Conservation (phyloP, 2,797 vertebrate species). For the Peromyscus nudipes region DNA sequence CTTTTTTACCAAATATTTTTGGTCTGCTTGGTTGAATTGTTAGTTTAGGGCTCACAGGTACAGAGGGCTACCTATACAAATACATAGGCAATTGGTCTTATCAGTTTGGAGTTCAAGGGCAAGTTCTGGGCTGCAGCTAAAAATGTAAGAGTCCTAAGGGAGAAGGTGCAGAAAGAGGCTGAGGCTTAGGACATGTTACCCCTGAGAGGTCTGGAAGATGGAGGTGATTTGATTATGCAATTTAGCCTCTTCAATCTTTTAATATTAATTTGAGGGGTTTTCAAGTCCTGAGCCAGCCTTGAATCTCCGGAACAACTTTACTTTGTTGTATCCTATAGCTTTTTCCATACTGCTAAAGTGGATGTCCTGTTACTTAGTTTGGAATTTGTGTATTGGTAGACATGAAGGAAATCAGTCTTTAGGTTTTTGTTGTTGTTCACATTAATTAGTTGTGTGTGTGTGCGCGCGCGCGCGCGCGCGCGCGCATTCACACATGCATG, state of each 20-base stretch:
- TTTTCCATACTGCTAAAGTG: background rate
- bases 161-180: background rate
- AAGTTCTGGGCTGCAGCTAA: background rate
- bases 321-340: slow-evolving; percentile 36
- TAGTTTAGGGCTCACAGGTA: background rate
- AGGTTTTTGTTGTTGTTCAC: background rate
- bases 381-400: background rate
- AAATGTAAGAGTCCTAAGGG: background rate
- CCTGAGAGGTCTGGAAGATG: slow-evolving; percentile 1
- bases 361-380: slow-evolving; percentile 32
- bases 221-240: background rate
- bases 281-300: slow-evolving; percentile 31
- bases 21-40: slow-evolving; percentile 9
- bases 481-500: background rate
- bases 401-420: background rate
- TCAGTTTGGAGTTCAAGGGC: slow-evolving; percentile 20
- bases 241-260: slow-evolving; percentile 40
- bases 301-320: background rate
- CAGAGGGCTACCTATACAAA: background rate
- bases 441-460: background rate
- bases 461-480: too few species aligned
- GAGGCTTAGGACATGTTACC: background rate
- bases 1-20: background rate
- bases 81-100: background rate
- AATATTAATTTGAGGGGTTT: background rate